These are phyloP conservation scores for Alectura lathami DNA, from an alignment of 2,113 vertebrate genomes.

Conservation along the genomic window DNA sequence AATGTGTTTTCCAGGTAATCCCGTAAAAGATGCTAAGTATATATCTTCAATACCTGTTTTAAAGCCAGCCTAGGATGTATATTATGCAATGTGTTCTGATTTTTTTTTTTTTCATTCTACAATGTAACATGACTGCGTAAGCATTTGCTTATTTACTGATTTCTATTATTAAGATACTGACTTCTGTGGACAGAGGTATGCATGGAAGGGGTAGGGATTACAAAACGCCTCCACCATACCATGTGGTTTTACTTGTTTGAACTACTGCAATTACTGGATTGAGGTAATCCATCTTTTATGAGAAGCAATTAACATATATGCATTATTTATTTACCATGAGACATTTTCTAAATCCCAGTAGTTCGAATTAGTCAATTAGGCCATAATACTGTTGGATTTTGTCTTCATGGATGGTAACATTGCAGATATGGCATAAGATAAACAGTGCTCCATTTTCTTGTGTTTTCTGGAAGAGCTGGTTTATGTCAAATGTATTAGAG, in stretches of 20 bases:
- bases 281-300: not conserved
- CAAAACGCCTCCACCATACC: not conserved
- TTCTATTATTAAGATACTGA: not conserved
- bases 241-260: not conserved
- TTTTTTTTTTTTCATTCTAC: not conserved
- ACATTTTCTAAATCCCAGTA: not conserved
- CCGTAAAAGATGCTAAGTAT: not conserved
- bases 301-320: not conserved
- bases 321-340: not conserved
- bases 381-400: not conserved
- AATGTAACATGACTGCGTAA: not conserved
- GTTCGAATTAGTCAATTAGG: not conserved
- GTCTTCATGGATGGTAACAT: not conserved
- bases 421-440: not conserved
- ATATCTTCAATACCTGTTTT: not conserved
- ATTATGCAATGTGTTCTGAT: not conserved
- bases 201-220: too few species aligned
- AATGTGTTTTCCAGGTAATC: not conserved
- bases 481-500: not conserved
- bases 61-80: not conserved
- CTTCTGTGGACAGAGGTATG: not conserved
- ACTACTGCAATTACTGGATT: not conserved
- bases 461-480: not conserved
- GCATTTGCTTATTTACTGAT: not conserved
- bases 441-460: not conserved